Conservation (phyloP, 2,888 invertebrate species). For the Laspeyria flexula region DNA sequence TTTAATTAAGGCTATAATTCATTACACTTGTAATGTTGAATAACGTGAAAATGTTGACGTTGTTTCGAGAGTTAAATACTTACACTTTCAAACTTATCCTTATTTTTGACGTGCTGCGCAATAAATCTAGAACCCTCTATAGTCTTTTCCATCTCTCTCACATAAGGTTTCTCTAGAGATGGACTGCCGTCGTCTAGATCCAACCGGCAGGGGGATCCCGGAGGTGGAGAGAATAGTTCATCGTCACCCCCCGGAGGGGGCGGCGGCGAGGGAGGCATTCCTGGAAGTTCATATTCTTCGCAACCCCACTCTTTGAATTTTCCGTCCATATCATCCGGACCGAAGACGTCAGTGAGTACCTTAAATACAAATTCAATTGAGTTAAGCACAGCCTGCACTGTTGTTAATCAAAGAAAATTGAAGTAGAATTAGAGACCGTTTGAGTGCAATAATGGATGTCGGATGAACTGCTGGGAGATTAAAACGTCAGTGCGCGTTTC, state of each 20-base stretch:
- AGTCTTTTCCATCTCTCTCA: constrained; percentile 96
- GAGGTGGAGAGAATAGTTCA: constrained; percentile 93
- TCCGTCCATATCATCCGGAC: constrained; percentile 83
- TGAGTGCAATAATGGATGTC: constrained; percentile 34
- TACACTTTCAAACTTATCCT: constrained; percentile 97
- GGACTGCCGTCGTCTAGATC: constrained; percentile 89
- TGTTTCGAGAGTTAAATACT: constrained; percentile 85
- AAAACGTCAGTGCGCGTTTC: constrained; percentile 64
- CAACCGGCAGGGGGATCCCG: constrained; percentile 87
- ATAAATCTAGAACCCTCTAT: constrained; percentile 97
- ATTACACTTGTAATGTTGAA: too few species aligned
- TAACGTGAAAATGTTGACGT: too few species aligned
- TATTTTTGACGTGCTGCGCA: constrained; percentile 97
- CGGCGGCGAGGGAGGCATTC: constrained; percentile 89
- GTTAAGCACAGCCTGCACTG: not conserved
- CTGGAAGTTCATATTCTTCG: constrained; percentile 91
- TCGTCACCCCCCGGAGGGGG: constrained; percentile 93
- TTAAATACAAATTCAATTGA: constrained; percentile 60
- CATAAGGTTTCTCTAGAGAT: constrained; percentile 92
- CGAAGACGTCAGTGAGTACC: constrained; percentile 93
- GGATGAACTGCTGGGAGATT: constrained; percentile 62
- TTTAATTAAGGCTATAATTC: too few species aligned
- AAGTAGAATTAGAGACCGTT: constrained; percentile 21
- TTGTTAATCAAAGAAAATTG: constrained; percentile 15
- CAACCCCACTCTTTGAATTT: constrained; percentile 84